A percentile compares a stretch with the other conserved stretches of the same genome.
Conservation (phyloP, 2,797 vertebrate genomes). For the Oceanodroma leucorhoa region DNA sequence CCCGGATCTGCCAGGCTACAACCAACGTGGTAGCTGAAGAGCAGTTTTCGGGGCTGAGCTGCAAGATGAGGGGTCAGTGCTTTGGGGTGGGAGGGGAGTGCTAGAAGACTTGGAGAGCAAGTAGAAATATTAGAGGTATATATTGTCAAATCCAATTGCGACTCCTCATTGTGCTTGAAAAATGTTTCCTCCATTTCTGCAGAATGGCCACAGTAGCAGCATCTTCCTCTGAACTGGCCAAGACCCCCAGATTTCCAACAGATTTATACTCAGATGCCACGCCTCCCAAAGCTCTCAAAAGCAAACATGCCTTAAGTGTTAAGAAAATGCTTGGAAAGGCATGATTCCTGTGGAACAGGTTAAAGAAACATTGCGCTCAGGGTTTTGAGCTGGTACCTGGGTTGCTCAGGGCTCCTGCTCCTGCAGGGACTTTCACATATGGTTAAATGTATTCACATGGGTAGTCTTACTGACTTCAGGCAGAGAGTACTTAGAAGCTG, state of each 20-base stretch:
- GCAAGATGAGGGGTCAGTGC: not conserved
- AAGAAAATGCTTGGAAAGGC: not conserved
- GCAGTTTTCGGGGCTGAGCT: not conserved
- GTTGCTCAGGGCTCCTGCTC: not conserved
- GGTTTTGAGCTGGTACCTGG: not conserved
- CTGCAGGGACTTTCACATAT: not conserved
- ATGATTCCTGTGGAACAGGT: not conserved
- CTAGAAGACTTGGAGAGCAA: not conserved
- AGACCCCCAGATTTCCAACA: not conserved
- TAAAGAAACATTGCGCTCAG: not conserved
- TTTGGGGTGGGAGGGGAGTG: not conserved
- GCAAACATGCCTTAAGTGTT: not conserved
- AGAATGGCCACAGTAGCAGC: not conserved
- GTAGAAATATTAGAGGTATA: not conserved
- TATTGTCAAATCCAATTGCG: not conserved
- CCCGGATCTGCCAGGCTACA: not conserved
- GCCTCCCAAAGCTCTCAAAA: not conserved
- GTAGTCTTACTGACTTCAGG: not conserved
- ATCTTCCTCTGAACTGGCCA: not conserved
- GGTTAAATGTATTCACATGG: not conserved
- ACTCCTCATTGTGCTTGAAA: not conserved
- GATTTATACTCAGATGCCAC: not conserved
- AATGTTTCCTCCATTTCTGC: not conserved
- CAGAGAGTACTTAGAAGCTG: not conserved
- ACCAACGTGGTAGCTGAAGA: fast-evolving